Percentiles rank a stretch among this genome's conserved stretches.
These are phyloP conservation scores for Pagetopsis macropterus DNA, from an alignment of 2,797 vertebrate species.

Conservation along the genomic window DNA sequence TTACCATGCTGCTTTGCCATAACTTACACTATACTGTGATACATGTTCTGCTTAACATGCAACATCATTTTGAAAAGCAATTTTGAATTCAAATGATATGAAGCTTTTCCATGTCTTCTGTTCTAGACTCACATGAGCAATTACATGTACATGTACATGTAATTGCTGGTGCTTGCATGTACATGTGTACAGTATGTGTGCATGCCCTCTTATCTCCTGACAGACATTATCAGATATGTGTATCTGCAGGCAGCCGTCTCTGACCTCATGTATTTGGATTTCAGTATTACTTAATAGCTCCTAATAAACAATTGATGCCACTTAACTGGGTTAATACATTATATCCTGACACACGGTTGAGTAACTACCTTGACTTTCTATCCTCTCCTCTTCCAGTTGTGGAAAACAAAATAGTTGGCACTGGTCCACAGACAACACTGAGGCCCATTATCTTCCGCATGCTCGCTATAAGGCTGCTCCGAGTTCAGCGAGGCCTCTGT, in stretches of 20 bases:
- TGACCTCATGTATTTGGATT: conserved; percentile 62
- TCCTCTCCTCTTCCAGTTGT: conserved; percentile 64
- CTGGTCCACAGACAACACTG: conserved; percentile 74
- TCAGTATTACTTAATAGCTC: conserved; percentile 70
- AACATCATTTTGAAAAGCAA: too few species aligned
- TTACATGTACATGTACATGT: background rate
- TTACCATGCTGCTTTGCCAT: too few species aligned
- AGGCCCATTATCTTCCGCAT: conserved; percentile 72
- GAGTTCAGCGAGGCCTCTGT: conserved; percentile 55
- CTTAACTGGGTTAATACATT: conserved; percentile 72
- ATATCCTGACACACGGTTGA: conserved; percentile 73
- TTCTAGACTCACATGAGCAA: too few species aligned
- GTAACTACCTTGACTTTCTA: conserved; percentile 72
- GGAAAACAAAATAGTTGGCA: conserved; percentile 78
- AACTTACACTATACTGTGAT: too few species aligned
- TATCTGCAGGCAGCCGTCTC: conserved; percentile 53
- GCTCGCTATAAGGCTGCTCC: conserved; percentile 58
- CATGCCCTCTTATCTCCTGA: conserved; percentile 40
- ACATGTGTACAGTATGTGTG: conserved; percentile 15
- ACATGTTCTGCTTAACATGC: too few species aligned
- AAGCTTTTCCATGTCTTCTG: too few species aligned
- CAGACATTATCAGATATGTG: conserved; percentile 59
- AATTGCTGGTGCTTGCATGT: conserved; percentile 1
- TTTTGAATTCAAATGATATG: too few species aligned
- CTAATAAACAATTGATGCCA: conserved; percentile 81